Base-by-base conservation (phyloP, 1,140 invertebrate species). In the Temnothorax curvispinosus region DNA sequence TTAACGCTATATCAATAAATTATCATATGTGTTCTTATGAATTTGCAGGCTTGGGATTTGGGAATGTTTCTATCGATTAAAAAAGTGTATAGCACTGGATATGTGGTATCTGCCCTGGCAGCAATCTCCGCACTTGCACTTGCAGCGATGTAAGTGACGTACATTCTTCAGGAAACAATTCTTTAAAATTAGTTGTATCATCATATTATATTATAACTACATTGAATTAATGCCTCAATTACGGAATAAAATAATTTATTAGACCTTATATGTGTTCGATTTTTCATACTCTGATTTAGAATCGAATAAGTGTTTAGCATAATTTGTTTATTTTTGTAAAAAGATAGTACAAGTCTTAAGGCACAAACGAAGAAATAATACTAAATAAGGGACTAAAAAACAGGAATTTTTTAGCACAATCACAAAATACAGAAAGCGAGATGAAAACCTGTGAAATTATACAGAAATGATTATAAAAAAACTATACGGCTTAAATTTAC, bases 41-140 rank as follows among this genome's bases (percentile, higher is more conserved):
- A 78, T 92, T 93, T 92, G 38, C 85, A 96, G 96, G 90, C 96
- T 47, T 98, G 97, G 97, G 97, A 98, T 90, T 95, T 96, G 0
- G 97, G 97, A 9, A 96, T 96, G 88, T 97, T 96, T 86, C 95
- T 98, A 21, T 96, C 96, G 47, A 96, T 97, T 38, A 97, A 97
- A 93, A 96, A 97, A 93, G 97, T 98, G 5, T 97, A 97, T 90
- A 94, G 94, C 7, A 97, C 97, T 56, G 97, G 97, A 88, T 97
- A 97, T 94, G 92, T 94, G 65, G 96, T 97, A 93, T 87, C 97
- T 38, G 96, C 91, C 27, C 87, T 95, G 2, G 88, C 96, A 9
- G 69, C 92, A 15, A 89, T 95, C 38, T 74, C 92, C 47, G 89
- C 94, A n/a, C 32, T 94, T 50, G 50, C 75, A 76, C 62, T 95